phyloP scores from a whole-genome alignment of 2,888 invertebrate genomes.

The Drymonia ruficornis region DNA sequence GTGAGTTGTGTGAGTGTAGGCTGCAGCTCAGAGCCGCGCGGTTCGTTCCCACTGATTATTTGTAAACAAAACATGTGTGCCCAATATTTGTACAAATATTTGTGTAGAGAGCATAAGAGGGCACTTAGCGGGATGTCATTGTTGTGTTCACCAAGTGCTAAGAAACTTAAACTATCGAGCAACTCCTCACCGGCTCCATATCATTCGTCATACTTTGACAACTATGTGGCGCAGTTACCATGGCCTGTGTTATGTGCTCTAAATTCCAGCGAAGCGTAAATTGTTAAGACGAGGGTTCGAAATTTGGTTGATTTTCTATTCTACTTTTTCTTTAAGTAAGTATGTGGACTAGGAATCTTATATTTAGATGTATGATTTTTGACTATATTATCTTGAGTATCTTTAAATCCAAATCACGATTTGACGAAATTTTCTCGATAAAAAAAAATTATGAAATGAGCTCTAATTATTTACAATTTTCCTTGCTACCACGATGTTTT shows the following conservation, averaged over 20 bases:
- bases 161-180: constrained; percentile 38
- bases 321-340: too few species aligned
- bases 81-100: constrained; percentile 68
- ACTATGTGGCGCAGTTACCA: background rate
- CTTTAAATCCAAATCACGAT: too few species aligned
- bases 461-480: too few species aligned
- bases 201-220: constrained; percentile 14
- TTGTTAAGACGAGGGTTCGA: too few species aligned
- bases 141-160: constrained; percentile 56
- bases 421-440: too few species aligned
- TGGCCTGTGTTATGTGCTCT: background rate
- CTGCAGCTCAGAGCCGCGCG: constrained; percentile 31
- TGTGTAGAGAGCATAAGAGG: constrained; percentile 65
- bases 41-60: constrained; percentile 65
- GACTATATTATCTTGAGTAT: too few species aligned
- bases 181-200: constrained; percentile 11
- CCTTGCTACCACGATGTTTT: too few species aligned
- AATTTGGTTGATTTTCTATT: too few species aligned
- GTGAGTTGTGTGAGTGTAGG: constrained; percentile 16
- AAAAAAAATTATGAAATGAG: too few species aligned
- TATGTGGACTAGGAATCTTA: too few species aligned
- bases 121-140: constrained; percentile 71
- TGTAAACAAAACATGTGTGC: constrained; percentile 60
- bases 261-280: background rate
- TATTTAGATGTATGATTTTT: too few species aligned